These are phyloP conservation scores for Parotia lawesii DNA, from an alignment of 2,113 vertebrate species.

Conservation along the genomic window DNA sequence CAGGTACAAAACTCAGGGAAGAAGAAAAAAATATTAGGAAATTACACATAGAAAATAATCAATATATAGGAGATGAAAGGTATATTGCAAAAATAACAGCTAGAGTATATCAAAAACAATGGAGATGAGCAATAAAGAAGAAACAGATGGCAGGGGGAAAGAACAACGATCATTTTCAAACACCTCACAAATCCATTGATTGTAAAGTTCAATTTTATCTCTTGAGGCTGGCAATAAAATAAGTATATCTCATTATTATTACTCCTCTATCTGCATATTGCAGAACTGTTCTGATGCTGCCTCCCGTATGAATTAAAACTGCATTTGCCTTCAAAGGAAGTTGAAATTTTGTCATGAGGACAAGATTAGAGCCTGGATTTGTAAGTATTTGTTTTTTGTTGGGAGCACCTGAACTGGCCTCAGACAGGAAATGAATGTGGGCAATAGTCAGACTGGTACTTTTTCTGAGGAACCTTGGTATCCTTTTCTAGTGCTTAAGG, in stretches of 20 bases:
- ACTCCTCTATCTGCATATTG: neutral
- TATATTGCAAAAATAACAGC: neutral
- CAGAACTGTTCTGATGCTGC: neutral
- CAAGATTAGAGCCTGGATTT: neutral
- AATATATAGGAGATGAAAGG: neutral
- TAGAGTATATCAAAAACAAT: neutral
- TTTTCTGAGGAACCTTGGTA: neutral
- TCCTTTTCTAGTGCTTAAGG: neutral
- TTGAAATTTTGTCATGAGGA: neutral
- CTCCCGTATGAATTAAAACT: neutral
- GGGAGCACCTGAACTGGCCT: neutral
- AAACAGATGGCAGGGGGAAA: neutral
- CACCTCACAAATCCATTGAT: neutral
- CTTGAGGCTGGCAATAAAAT: neutral
- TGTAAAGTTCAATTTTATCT: neutral
- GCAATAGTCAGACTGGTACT: neutral
- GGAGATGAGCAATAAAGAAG: neutral
- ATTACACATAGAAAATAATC: neutral
- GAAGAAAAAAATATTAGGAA: neutral
- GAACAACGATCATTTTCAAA: neutral
- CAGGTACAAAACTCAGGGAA: neutral
- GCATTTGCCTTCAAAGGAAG: neutral
- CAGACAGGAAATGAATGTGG: constrained; percentile 6
- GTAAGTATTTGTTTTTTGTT: neutral
- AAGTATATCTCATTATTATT: neutral